These are phyloP conservation scores for Acanthornis magna DNA, from an alignment of 2,797 vertebrate species.

Conservation along the genomic window DNA sequence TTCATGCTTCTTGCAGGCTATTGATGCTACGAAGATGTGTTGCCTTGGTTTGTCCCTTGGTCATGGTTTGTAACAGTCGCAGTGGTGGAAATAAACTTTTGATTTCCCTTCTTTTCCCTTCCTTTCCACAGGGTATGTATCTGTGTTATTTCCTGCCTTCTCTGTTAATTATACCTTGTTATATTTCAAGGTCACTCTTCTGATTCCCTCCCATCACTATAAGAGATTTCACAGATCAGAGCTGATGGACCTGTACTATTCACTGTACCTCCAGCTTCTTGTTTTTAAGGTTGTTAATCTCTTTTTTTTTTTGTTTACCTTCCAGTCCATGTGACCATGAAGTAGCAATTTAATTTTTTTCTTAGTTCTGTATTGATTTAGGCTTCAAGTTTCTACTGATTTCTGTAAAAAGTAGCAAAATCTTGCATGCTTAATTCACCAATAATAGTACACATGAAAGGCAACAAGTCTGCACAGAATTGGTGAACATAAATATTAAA, in stretches of 20 bases:
- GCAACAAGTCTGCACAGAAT: constrained; percentile 14
- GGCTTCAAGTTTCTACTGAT: background rate
- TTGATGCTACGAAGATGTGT: rapidly evolving
- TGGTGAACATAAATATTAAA: constrained; percentile 24
- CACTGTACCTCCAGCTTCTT: background rate
- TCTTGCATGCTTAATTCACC: background rate
- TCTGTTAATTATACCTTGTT: background rate
- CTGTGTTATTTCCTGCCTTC: background rate
- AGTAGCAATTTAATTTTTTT: background rate
- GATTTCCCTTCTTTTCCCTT: background rate
- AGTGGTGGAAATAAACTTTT: background rate
- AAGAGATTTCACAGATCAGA: background rate
- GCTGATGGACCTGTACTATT: background rate
- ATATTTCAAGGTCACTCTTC: background rate
- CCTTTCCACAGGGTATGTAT: background rate
- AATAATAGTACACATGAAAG: background rate
- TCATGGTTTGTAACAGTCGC: background rate
- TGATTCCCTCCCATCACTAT: background rate
- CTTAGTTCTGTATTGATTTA: background rate
- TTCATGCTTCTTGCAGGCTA: background rate
- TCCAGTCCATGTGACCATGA: background rate
- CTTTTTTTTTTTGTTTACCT: background rate
- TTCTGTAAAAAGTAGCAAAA: constrained; percentile 30
- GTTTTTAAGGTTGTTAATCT: background rate
- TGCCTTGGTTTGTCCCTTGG: background rate